phyloP scores from a whole-genome alignment of 1,140 invertebrate genomes.

The Drosophila nikananu region DNA sequence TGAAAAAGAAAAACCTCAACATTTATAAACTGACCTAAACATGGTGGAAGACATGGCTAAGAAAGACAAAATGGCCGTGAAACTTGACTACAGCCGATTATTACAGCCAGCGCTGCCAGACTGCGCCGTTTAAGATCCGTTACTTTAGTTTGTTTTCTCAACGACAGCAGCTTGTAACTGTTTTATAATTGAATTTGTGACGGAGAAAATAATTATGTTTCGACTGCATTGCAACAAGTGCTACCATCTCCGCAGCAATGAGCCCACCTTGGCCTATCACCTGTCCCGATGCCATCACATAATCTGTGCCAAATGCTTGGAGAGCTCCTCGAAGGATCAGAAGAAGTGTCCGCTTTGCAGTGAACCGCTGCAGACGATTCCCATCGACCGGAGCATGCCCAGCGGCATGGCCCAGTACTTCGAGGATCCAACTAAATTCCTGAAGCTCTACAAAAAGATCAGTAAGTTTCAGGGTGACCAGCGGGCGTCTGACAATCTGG shows the following conservation, averaged over 20 bases:
- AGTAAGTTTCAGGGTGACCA: constrained; percentile 57
- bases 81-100: neutral
- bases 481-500: constrained; percentile 15
- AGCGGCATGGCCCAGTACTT: constrained; percentile 47
- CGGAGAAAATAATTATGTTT: constrained; percentile 28
- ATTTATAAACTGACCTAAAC: neutral
- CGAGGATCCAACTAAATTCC: constrained; percentile 31
- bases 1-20: neutral
- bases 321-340: neutral
- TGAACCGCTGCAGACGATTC: neutral
- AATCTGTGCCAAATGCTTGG: constrained; percentile 34
- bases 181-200: neutral
- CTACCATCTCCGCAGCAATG: neutral
- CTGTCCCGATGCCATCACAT: constrained; percentile 50
- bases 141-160: neutral
- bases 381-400: constrained; percentile 41
- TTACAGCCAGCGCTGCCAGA: constrained; percentile 9
- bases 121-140: neutral
- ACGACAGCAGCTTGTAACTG: neutral
- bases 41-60: neutral
- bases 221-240: constrained; percentile 57
- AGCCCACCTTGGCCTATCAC: constrained; percentile 4
- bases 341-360: constrained; percentile 47
- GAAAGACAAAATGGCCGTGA: neutral
- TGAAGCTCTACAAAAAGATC: constrained; percentile 33